phyloP scores from a whole-genome alignment of 2,113 vertebrate genomes.

The Bos indicus region DNA sequence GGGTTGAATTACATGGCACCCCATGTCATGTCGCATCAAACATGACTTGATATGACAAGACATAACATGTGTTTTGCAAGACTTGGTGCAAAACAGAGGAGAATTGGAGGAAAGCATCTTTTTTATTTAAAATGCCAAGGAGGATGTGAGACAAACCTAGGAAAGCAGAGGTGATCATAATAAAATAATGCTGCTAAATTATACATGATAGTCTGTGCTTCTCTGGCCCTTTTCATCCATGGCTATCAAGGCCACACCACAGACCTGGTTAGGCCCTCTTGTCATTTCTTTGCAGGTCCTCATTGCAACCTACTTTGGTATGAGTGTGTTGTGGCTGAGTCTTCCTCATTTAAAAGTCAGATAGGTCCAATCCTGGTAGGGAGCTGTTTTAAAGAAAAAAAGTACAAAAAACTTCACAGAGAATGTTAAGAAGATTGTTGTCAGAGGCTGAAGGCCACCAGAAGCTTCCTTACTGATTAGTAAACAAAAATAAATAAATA shows the following conservation, averaged over 20 bases:
- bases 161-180: not conserved
- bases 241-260: not conserved
- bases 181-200: slow-evolving; percentile 48
- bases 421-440: not conserved
- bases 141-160: not conserved
- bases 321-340: not conserved
- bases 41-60: not conserved
- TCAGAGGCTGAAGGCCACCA: not conserved
- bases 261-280: not conserved
- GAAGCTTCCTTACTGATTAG: not conserved
- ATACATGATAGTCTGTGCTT: not conserved
- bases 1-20: not conserved
- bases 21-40: slow-evolving; percentile 41
- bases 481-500: not conserved
- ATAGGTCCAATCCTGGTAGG: not conserved
- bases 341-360: not conserved
- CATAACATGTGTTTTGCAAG: not conserved
- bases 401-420: not conserved
- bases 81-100: not conserved
- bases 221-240: not conserved
- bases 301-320: not conserved
- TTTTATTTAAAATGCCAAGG: slow-evolving; percentile 36
- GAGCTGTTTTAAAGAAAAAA: not conserved
- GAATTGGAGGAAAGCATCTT: slow-evolving; percentile 17
- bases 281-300: not conserved